A percentile compares a stretch with the other conserved stretches of the same genome.
These are phyloP conservation scores for Diacarnus erythraeanus DNA, from an alignment of 37 sponge, comb jelly and placozoan species.

Conservation along the genomic window DNA sequence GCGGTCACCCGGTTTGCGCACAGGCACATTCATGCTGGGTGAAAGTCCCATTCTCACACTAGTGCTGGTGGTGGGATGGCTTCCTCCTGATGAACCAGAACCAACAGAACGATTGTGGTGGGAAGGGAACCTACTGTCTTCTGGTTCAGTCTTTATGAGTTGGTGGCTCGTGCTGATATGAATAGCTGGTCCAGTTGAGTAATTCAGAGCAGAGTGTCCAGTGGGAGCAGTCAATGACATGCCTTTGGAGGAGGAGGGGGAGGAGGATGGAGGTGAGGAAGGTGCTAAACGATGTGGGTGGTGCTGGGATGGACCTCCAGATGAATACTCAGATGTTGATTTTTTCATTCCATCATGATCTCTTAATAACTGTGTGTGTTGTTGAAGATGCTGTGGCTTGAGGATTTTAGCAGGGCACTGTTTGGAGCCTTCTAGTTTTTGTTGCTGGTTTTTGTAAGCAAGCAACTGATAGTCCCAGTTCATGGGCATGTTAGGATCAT, in stretches of 20 bases:
- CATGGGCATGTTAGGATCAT: constrained; percentile 80
- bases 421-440: constrained; percentile 18
- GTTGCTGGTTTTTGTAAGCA: constrained; percentile 48
- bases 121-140: not conserved
- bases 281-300: not conserved
- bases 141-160: constrained; percentile 8
- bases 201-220: no score
- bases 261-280: not conserved
- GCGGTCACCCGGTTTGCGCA: not conserved
- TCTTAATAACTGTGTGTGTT: not conserved
- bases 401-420: not conserved
- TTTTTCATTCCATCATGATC: no score
- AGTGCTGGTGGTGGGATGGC: not conserved
- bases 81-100: not conserved
- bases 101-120: not conserved
- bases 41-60: no score
- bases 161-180: not conserved
- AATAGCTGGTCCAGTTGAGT: no score
- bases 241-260: constrained; percentile 12
- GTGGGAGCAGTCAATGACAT: no score
- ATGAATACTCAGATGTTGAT: constrained; percentile 1
- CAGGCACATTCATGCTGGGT: not conserved
- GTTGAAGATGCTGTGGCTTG: constrained; percentile 3
- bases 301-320: not conserved
- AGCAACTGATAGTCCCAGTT: constrained; percentile 54